Percentiles rank a stretch among this genome's conserved stretches.
Conservation (phyloP, 2,888 invertebrate genomes). For the Thysanoteuthis rhombus region DNA sequence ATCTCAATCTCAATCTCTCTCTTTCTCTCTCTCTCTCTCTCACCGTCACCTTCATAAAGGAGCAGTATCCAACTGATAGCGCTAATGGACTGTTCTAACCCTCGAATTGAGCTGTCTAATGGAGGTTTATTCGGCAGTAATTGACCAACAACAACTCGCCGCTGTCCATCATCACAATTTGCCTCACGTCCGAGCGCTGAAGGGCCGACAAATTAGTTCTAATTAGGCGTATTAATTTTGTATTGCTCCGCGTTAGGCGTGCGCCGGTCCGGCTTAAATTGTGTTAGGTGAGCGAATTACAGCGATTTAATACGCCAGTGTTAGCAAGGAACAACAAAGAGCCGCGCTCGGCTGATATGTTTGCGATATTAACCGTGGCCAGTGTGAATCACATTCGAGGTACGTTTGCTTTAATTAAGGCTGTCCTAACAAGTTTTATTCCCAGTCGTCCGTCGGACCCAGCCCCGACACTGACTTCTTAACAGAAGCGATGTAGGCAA, state of each 20-base stretch:
- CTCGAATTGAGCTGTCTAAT: not conserved
- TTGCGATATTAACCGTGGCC: slow-evolving; percentile 12
- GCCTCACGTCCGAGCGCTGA: not conserved
- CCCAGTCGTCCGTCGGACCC: not conserved
- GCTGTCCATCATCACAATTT: slow-evolving; percentile 12
- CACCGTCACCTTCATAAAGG: not conserved
- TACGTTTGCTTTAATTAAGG: slow-evolving; percentile 12
- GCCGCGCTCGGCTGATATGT: slow-evolving; percentile 12
- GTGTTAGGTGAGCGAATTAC: not conserved
- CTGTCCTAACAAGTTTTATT: slow-evolving; percentile 12
- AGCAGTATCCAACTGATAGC: not conserved
- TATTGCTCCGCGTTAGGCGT: not conserved
- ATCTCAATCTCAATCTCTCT: not conserved
- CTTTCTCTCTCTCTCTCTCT: not conserved
- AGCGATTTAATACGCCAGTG: slow-evolving; percentile 12
- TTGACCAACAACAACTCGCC: slow-evolving; percentile 12
- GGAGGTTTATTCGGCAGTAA: slow-evolving; percentile 12
- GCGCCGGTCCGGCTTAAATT: slow-evolving; percentile 12
- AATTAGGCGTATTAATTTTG: slow-evolving; percentile 12
- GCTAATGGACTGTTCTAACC: not conserved
- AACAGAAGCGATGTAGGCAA: not conserved
- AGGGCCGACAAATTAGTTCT: slow-evolving; percentile 12
- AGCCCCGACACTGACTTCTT: not conserved
- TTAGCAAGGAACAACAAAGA: slow-evolving; percentile 12
- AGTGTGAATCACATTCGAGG: not conserved